Percentiles rank a stretch among this genome's conserved stretches.
phyloP scores from a whole-genome alignment of 2,888 invertebrate species.

The Tolmerus cingulatus region DNA sequence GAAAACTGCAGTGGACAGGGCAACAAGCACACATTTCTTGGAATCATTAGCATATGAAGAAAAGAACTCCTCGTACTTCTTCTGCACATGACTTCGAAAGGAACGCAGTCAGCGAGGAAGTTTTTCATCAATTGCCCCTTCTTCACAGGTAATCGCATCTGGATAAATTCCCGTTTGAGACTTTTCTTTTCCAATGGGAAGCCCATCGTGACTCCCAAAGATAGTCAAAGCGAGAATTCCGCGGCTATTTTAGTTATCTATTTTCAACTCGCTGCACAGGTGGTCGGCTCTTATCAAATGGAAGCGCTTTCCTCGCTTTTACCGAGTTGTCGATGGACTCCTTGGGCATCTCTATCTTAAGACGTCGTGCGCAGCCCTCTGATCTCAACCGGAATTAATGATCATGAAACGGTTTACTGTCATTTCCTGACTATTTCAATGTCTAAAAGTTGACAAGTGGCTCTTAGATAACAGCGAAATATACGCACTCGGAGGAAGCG shows the following conservation, averaged over 20 bases:
- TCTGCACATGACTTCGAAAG: not conserved
- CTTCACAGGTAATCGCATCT: not conserved
- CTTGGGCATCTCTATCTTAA: not conserved
- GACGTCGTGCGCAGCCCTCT: constrained; percentile 8
- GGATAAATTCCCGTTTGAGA: constrained; percentile 10
- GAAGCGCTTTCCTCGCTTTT: constrained; percentile 32
- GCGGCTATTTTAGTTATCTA: constrained; percentile 34
- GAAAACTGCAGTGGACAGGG: not conserved
- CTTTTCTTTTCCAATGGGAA: not conserved
- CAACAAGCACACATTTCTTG: not conserved
- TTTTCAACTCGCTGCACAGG: constrained; percentile 30
- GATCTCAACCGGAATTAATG: constrained; percentile 44
- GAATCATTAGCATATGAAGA: not conserved
- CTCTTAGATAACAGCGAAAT: constrained; percentile 24
- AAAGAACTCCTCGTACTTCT: not conserved
- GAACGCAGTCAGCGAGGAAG: not conserved
- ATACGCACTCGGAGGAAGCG: constrained; percentile 15
- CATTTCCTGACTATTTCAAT: constrained; percentile 42
- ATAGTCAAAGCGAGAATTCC: constrained; percentile 30
- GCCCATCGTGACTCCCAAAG: constrained; percentile 9
- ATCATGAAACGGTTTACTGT: constrained; percentile 43
- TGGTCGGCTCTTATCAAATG: constrained; percentile 40
- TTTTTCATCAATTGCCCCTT: constrained; percentile 9
- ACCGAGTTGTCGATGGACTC: constrained; percentile 9
- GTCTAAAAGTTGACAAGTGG: constrained; percentile 40